Base-by-base conservation (phyloP, 2,797 vertebrate genomes). In the Dipus sagitta region DNA sequence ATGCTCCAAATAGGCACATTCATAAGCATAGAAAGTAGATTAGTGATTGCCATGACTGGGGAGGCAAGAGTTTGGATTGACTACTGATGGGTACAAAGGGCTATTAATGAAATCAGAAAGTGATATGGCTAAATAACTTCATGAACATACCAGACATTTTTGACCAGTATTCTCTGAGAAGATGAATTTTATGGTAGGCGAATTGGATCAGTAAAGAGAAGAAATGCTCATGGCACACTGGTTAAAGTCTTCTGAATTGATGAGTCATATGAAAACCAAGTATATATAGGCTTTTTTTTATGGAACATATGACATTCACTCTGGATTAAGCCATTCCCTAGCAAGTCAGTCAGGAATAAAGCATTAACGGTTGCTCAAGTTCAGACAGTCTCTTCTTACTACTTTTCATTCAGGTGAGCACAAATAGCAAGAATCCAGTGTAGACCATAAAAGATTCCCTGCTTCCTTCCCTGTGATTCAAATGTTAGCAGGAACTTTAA, bases 401-500 rank as follows among this genome's bases (percentile, higher is more conserved):
- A 24, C 18, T 80, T 0, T 58, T 88, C 58, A 54, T 10, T 54
- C 62, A 80, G 67, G 21, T 32, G 21, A 32, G 12, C 76, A 18
- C 26, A 78, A 65, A 81, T 32, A 89, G 79, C 13, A 74, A 62
- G 78, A 80, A 65, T 80, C 52, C 26, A 77, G 54, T 26, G 14
- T 28, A 18, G 38, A 30, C 64, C 26, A 0, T 54, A 26, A 75
- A 52, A 93, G 47, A 32, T 65, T 65, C 2, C 3, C 83, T 38
- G 72, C 58, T 88, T 38, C n/a, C 28, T 24, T 82, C n/a, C 30
- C 74, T 88, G 77, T 38, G 86, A 89, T 87, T 86, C 74, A 92
- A 93, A 94, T 67, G 32, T 84, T 52, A 92, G 70, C 20, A 74
- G 86, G 75, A 92, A 77, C 58, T 83, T 12, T 72, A 81, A 94